Conservation (phyloP, 2,113 vertebrate genomes). For the Rafetus swinhoei region DNA sequence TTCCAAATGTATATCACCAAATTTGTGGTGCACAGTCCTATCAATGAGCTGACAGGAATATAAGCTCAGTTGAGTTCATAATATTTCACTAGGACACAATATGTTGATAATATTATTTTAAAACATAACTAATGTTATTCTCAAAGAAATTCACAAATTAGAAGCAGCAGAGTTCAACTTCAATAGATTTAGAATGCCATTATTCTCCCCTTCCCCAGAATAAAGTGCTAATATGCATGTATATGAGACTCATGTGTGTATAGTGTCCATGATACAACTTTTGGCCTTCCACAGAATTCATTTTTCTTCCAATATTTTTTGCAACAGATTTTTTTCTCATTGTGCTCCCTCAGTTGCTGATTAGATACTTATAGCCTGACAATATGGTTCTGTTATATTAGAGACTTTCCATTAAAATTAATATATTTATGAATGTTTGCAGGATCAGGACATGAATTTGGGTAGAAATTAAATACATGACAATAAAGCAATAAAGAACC, state of each 20-base stretch:
- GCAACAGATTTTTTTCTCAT: not conserved
- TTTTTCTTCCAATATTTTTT: not conserved
- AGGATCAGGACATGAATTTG: not conserved
- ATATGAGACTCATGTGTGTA: too few species aligned
- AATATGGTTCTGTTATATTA: not conserved
- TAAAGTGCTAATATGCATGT: fast-evolving
- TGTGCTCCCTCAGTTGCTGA: not conserved
- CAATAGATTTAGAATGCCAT: not conserved
- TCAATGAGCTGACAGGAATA: not conserved
- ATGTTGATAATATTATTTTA: not conserved
- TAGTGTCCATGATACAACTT: not conserved
- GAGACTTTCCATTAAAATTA: not conserved
- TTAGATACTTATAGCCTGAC: not conserved
- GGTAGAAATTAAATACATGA: constrained; percentile 9
- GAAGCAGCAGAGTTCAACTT: not conserved
- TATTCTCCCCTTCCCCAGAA: not conserved
- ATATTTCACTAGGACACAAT: not conserved
- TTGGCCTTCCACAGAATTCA: not conserved
- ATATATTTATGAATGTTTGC: not conserved
- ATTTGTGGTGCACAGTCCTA: not conserved
- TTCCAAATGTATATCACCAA: not conserved
- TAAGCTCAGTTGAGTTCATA: not conserved
- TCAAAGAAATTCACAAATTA: not conserved
- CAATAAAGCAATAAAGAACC: not conserved
- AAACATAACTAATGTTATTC: not conserved